Base-by-base conservation (phyloP, 2,888 invertebrate genomes). In the Mesorhabditis spiculigera region DNA sequence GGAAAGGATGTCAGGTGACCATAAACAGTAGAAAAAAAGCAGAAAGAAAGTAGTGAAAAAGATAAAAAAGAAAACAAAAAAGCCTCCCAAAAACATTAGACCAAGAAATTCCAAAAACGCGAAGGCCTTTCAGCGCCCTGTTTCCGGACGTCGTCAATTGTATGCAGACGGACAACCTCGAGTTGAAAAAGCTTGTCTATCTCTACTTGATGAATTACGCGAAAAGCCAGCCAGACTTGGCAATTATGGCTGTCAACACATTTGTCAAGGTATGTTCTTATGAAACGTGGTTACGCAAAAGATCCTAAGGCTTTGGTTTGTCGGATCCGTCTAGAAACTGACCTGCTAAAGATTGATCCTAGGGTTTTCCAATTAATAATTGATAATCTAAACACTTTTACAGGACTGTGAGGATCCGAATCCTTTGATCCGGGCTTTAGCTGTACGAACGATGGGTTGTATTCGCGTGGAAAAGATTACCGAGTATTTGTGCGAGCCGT, bases 101-200 rank as follows among this genome's bases (percentile, higher is more conserved):
- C 4, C 44, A 13, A 43, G 13, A 28, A 43, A 4, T 43, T 10
- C 10, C 10, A 28, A 50, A 67, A n/a, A 43, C 10, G 8, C n/a
- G 8, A 93, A 0, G 65, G 71, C 28, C 50, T 75, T 85, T 82
- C 81, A 89, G 89, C 82, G 95, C 97, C 1, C 89, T 98, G 16
- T 99, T 99, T 87, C 97, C 98, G 0, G 98, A 99, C 87, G 98
- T 99, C 2, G 96, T 99, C 44, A 98, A 98, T 88, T 98, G 98
- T 87, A 98, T 99, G 97, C 98, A 98, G 89, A 99, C 98, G 0
- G 98, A 98, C 87, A 99, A 98, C 88, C 89, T 98, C 86, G 98
- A 98, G 87, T 88, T 99, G 81, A 98, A 98, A 89, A 99, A 99
- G 86, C 89, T 98, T 67, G 98, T 99, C 2, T 99, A 98, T 87